Conservation (phyloP, 2,113 vertebrate genomes). For the Engraulis encrasicolus region DNA sequence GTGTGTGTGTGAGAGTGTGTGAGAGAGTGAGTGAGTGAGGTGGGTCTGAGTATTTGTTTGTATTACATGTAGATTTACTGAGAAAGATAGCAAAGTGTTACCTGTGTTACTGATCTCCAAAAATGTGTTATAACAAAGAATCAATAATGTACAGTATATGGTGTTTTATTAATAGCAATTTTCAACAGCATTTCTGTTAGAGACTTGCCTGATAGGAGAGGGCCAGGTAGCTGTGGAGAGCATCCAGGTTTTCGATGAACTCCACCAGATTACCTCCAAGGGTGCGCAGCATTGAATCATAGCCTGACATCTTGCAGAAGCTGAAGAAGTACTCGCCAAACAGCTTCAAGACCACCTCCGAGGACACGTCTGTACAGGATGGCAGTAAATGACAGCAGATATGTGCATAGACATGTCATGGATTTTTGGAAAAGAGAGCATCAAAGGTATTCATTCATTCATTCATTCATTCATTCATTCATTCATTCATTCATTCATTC, state of each 20-base stretch:
- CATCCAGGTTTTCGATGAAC: conserved; percentile 84
- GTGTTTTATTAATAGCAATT: not conserved
- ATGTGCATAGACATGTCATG: not conserved
- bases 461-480: too few relatives aligned
- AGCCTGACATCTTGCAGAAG: conserved; percentile 84
- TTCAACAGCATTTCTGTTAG: not conserved
- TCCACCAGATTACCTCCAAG: conserved; percentile 79
- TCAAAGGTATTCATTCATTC: too few relatives aligned
- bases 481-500: too few relatives aligned
- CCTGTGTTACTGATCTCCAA: too few relatives aligned
- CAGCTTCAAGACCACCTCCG: conserved; percentile 78
- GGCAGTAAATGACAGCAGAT: not conserved
- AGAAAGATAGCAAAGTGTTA: too few relatives aligned
- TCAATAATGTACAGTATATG: not conserved
- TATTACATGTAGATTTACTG: too few relatives aligned
- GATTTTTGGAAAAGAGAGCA: not conserved
- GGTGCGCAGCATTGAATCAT: conserved; percentile 80
- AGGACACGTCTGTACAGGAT: conserved; percentile 66
- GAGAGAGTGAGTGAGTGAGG: too few relatives aligned
- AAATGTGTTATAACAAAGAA: not conserved
- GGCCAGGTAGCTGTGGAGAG: conserved; percentile 82
- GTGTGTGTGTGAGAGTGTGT: too few relatives aligned
- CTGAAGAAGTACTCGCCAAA: conserved; percentile 83
- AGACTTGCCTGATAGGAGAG: conserved; percentile 79
- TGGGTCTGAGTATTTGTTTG: too few relatives aligned